Evolutionary conservation across 2,797 vertebrate species (phyloP), one percentile per base, ranked within the genome.

Genomic region (Huso huso): DNA sequence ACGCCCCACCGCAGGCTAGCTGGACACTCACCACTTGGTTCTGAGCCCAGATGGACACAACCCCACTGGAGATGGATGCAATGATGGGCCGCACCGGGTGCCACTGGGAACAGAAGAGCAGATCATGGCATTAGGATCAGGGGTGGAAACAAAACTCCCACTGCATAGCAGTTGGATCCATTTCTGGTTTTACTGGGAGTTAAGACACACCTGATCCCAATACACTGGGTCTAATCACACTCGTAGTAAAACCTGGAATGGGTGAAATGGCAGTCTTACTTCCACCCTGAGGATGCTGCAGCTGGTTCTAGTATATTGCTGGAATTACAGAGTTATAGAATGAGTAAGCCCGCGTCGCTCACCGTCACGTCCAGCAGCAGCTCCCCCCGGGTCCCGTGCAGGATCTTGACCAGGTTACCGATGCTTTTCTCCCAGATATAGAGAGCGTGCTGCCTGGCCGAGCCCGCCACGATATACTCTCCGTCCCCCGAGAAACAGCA

Each of bases 391-490:
- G 96, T 99, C 0, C 96, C 96, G 0, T 98, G 96, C 0, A 99
- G 92, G 71, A 99, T 99, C 80, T 98, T 98, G 74, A 98, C 96
- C 74, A 98, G 84, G 83, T 99, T 99, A 6, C 96, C 96, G 7
- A 99, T 98, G 80, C 96, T 99, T 78, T 98, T 99, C 82, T 98
- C 95, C 96, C 95, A 99, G 59, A 99, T 98, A 80, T 98, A 99
- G 10, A 99, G 88, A 0, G 96, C 96, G 0, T 98, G 96, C 75
- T 98, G 96, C 7, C 95, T 81, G 5, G 96, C 96, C 0, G 96
- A 99, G 0, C 96, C 96, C 0, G 96, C 96, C 70, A 97, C 95
- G 0, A 99, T 99, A 70, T 99, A 99, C 48, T 99, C 96, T 0
- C 96, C 95, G 1, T 99, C 96, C 4, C 96, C 96, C 0, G 96